Conservation (phyloP, 2,113 vertebrate genomes). For the Motacilla alba region DNA sequence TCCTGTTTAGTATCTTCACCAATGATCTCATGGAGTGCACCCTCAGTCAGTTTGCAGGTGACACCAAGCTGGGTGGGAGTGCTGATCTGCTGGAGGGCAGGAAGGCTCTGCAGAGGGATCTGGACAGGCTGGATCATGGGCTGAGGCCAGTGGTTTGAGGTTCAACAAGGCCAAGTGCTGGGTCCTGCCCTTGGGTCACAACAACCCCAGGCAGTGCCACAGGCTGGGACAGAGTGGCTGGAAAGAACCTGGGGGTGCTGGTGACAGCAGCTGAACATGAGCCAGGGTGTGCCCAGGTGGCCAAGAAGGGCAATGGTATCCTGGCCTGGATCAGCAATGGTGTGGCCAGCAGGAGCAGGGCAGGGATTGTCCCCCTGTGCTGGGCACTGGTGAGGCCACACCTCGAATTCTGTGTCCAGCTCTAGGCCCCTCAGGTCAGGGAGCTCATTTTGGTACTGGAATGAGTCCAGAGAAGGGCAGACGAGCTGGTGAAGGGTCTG, state of each 20-base stretch:
- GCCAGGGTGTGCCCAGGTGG: background rate
- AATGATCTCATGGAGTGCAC: background rate
- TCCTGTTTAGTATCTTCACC: background rate
- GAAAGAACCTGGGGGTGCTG: background rate
- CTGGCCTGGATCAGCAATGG: background rate
- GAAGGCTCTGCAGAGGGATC: background rate
- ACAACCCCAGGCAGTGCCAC: fast-evolving
- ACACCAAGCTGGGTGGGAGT: background rate
- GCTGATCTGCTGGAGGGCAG: background rate
- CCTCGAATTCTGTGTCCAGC: fast-evolving
- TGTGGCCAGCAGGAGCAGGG: too few relatives aligned
- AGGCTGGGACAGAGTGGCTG: background rate
- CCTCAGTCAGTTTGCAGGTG: background rate
- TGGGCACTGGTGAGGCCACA: fast-evolving
- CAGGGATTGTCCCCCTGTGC: background rate
- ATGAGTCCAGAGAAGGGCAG: background rate
- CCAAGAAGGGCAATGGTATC: background rate
- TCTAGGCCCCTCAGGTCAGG: background rate
- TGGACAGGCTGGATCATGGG: background rate
- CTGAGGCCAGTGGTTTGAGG: background rate
- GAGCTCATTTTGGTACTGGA: background rate
- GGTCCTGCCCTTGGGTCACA: background rate
- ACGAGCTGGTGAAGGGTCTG: fast-evolving
- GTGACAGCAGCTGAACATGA: background rate
- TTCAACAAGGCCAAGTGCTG: background rate